Percentiles rank a stretch among this genome's conserved stretches.
Evolutionary conservation across 2,888 invertebrate species (phyloP).

Genomic region (Agriotes lineatus): DNA sequence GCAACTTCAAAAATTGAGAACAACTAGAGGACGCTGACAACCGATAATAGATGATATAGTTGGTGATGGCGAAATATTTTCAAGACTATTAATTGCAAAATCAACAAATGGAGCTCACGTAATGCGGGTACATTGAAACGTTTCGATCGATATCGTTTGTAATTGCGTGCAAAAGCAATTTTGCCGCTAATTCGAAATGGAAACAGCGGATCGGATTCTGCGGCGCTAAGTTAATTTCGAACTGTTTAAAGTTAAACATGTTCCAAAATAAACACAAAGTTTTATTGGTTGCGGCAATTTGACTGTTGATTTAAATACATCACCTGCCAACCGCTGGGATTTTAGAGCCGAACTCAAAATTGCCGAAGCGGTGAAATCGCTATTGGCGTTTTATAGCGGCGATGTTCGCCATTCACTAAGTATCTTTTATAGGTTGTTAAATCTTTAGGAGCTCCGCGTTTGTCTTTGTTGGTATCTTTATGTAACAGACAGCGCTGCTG

Average conservation of each 20-base stretch:
- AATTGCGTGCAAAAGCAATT: too few relatives aligned
- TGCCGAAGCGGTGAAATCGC: constrained; percentile 3
- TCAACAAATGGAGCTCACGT: too few relatives aligned
- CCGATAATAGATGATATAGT: too few relatives aligned
- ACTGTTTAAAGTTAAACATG: neutral
- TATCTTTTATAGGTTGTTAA: constrained; percentile 15
- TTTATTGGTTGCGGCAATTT: too few relatives aligned
- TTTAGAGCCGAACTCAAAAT: neutral
- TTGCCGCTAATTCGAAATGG: neutral
- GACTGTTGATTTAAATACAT: constrained; percentile 2
- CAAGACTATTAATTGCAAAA: too few relatives aligned
- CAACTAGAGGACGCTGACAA: too few relatives aligned
- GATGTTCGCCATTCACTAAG: constrained; percentile 1
- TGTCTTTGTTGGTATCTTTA: neutral
- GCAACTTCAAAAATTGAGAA: too few relatives aligned
- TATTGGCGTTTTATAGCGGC: constrained; percentile 11
- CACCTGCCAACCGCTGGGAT: neutral
- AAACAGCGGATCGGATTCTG: neutral
- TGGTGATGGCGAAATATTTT: too few relatives aligned
- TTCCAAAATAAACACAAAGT: constrained; percentile 4
- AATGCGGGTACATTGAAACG: too few relatives aligned
- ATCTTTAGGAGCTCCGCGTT: neutral
- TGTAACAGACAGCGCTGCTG: too few relatives aligned
- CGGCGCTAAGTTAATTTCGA: neutral
- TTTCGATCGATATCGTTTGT: too few relatives aligned